Percentiles rank a stretch among this genome's conserved stretches.
These are phyloP conservation scores for Torymus texanus DNA, from an alignment of 2,888 invertebrate species.

Conservation along the genomic window DNA sequence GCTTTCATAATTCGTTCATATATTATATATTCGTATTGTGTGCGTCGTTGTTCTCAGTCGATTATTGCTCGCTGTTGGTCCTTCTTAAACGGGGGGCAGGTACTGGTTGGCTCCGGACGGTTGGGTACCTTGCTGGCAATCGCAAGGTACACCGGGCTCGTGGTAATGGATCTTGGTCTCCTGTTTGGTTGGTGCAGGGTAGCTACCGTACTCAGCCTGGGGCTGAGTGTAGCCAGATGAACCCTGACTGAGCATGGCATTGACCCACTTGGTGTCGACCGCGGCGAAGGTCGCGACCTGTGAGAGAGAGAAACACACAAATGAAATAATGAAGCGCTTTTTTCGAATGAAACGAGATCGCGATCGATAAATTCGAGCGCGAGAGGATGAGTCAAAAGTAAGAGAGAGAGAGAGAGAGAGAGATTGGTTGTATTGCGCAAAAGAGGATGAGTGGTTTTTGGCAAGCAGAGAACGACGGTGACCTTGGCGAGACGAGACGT, in stretches of 20 bases:
- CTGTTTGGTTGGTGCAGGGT: constrained; percentile 4
- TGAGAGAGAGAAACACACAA: constrained; percentile 51
- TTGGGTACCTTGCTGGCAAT: constrained; percentile 65
- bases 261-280: constrained; percentile 67
- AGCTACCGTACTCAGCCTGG: constrained; percentile 13
- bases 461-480: background rate
- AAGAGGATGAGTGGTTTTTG: background rate
- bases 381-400: background rate
- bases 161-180: constrained; percentile 17
- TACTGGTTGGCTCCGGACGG: constrained; percentile 63
- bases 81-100: constrained; percentile 62
- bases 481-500: constrained; percentile 1
- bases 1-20: background rate
- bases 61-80: constrained; percentile 21
- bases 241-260: constrained; percentile 58
- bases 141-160: constrained; percentile 60
- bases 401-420: background rate
- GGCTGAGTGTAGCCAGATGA: constrained; percentile 29
- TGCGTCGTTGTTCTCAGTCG: constrained; percentile 2
- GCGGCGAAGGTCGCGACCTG: constrained; percentile 70
- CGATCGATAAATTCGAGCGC: background rate
- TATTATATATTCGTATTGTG: constrained; percentile 4
- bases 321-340: no score
- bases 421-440: background rate
- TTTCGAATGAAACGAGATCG: no score